Evolutionary conservation across 1,140 invertebrate species (phyloP).

Genomic region (Yoshiicerus persimilis): DNA sequence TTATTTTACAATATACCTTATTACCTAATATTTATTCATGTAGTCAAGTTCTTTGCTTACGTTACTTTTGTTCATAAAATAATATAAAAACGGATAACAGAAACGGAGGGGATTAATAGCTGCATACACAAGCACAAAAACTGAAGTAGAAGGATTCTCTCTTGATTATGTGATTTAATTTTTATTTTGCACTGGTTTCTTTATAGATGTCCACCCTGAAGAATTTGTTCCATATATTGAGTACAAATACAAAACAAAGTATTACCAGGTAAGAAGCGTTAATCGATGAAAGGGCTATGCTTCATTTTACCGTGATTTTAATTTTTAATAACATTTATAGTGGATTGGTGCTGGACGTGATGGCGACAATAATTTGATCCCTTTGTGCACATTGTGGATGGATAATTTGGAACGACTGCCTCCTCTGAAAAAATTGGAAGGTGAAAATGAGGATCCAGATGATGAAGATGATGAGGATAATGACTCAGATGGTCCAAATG

Average conservation of each 20-base stretch:
- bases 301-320: neutral
- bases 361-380: slow-evolving; percentile 73
- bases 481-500: slow-evolving; percentile 49
- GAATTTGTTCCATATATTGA: slow-evolving; percentile 93
- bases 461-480: slow-evolving; percentile 52
- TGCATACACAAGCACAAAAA: too few relatives aligned
- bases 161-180: neutral
- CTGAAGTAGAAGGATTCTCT: too few relatives aligned
- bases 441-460: slow-evolving; percentile 50
- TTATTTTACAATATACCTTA: too few relatives aligned
- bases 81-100: too few relatives aligned
- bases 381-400: slow-evolving; percentile 76
- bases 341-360: slow-evolving; percentile 96
- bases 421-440: slow-evolving; percentile 49
- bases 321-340: slow-evolving; percentile 52
- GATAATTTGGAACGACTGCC: slow-evolving; percentile 60
- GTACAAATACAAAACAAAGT: slow-evolving; percentile 69
- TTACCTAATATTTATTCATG: too few relatives aligned
- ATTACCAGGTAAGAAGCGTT: slow-evolving; percentile 40
- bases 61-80: too few relatives aligned
- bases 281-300: neutral
- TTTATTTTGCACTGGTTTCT: neutral
- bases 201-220: slow-evolving; percentile 68
- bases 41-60: too few relatives aligned
- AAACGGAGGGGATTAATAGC: too few relatives aligned